These are phyloP conservation scores for Regulus satrapa DNA, from an alignment of 2,113 vertebrate genomes.

Conservation along the genomic window DNA sequence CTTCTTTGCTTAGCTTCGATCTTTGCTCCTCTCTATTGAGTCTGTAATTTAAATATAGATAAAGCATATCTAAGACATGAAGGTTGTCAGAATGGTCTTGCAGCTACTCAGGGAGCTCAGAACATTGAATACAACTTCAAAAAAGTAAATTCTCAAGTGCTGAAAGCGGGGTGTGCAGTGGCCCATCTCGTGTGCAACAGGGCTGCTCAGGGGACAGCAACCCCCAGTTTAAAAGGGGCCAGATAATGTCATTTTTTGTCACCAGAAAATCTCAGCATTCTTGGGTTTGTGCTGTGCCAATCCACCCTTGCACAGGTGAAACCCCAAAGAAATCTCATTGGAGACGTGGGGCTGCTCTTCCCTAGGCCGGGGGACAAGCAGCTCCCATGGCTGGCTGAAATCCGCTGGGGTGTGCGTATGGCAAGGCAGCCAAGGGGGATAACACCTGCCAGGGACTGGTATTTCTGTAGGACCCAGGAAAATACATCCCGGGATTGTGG, in stretches of 20 bases:
- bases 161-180: accelerated
- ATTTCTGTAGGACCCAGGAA: accelerated
- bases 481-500: accelerated
- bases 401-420: accelerated
- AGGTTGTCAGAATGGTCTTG: background rate
- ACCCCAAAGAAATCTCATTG: accelerated
- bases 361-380: background rate
- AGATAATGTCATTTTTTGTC: background rate
- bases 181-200: accelerated
- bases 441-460: too few species aligned
- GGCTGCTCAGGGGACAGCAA: background rate
- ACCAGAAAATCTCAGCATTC: background rate
- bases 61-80: accelerated
- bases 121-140: background rate
- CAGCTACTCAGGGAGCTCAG: background rate
- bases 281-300: too few species aligned
- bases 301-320: background rate
- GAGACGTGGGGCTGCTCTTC: background rate
- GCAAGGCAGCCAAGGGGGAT: accelerated
- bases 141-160: background rate
- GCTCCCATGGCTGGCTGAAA: accelerated
- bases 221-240: background rate
- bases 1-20: background rate
- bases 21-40: background rate
- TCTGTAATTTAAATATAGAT: background rate